phyloP scores from a whole-genome alignment of 2,888 invertebrate genomes.

The Campoplex nolae region DNA sequence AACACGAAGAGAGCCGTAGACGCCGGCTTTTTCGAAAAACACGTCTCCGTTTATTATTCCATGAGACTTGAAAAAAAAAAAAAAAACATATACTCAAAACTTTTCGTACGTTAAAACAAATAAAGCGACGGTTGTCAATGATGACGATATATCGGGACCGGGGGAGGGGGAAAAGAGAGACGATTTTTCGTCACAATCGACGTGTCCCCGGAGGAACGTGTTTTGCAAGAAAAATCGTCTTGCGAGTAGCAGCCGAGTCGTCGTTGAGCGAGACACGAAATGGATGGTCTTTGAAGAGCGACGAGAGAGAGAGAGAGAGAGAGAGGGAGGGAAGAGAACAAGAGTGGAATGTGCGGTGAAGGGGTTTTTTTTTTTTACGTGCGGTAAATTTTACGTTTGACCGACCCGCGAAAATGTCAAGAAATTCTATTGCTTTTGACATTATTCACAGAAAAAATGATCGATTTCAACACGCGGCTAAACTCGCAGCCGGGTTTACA shows the following conservation, averaged over 20 bases:
- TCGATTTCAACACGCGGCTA: neutral
- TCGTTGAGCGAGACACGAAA: constrained; percentile 18
- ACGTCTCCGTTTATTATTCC: constrained; percentile 20
- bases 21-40: constrained; percentile 66
- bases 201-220: constrained; percentile 14
- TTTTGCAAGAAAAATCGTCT: constrained; percentile 32
- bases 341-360: constrained; percentile 41
- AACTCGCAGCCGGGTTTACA: neutral
- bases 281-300: neutral
- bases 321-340: constrained; percentile 14
- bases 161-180: neutral
- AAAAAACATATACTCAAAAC: neutral
- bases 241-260: neutral
- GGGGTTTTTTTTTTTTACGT: constrained; percentile 6
- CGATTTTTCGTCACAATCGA: constrained; percentile 37
- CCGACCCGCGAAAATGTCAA: constrained; percentile 2
- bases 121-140: constrained; percentile 22
- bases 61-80: neutral
- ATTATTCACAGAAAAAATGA: neutral
- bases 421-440: neutral
- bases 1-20: constrained; percentile 58
- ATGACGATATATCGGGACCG: constrained; percentile 6
- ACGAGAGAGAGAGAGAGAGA: constrained; percentile 27
- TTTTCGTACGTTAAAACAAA: constrained; percentile 21
- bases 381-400: neutral